These are phyloP conservation scores for Athalia cordata DNA, from an alignment of 2,888 invertebrate genomes.

Conservation along the genomic window DNA sequence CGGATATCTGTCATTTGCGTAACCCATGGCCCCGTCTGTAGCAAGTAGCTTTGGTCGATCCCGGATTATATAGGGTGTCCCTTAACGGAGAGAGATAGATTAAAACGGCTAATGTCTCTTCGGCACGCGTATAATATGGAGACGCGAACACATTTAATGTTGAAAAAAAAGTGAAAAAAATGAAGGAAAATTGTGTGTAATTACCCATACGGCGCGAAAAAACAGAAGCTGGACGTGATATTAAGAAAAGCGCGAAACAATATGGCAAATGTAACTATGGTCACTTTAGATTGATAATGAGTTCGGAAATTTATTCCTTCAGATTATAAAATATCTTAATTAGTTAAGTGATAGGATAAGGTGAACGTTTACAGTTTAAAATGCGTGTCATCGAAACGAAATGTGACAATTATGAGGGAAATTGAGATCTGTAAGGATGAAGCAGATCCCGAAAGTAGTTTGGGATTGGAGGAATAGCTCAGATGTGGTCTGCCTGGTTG, in stretches of 20 bases:
- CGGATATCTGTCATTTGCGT: conserved; percentile 41
- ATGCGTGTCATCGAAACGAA: background rate
- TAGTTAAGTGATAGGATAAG: too few relatives aligned
- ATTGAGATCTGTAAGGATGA: background rate
- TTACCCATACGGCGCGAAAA: too few relatives aligned
- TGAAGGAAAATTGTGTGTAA: too few relatives aligned
- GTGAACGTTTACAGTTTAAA: too few relatives aligned
- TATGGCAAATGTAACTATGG: too few relatives aligned
- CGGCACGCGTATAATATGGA: background rate
- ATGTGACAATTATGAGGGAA: background rate
- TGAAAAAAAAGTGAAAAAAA: too few relatives aligned
- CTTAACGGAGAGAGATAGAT: background rate
- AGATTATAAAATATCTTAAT: too few relatives aligned
- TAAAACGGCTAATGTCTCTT: background rate
- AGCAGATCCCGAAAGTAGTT: background rate
- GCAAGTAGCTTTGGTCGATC: conserved; percentile 22
- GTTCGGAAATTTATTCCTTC: too few relatives aligned
- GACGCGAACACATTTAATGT: background rate
- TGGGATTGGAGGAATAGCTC: background rate
- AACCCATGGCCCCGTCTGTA: conserved; percentile 21
- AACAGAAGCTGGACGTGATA: too few relatives aligned
- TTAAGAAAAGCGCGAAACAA: too few relatives aligned
- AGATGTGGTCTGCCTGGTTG: background rate
- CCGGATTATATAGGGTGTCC: conserved; percentile 2
- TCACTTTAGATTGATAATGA: too few relatives aligned